These are phyloP conservation scores for Antheraea yamamai DNA, from an alignment of 2,888 invertebrate genomes.

Conservation along the genomic window DNA sequence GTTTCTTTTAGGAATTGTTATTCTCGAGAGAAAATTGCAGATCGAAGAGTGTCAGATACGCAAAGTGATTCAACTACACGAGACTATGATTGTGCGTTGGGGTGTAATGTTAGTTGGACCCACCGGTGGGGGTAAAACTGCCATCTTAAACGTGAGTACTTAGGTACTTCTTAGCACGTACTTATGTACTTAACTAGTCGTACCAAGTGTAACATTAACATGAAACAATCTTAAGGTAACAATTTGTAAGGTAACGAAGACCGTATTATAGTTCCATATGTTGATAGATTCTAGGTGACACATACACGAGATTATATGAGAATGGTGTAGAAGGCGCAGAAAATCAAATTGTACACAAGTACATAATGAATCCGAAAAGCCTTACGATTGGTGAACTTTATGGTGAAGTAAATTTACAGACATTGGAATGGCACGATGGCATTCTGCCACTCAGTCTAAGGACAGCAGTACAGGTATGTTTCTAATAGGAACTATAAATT, in stretches of 20 bases:
- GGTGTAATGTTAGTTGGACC: slow-evolving; percentile 97
- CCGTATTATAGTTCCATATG: background rate
- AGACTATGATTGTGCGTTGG: slow-evolving; percentile 95
- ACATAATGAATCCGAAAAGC: slow-evolving; percentile 94
- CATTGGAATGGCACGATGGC: slow-evolving; percentile 96
- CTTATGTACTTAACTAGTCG: too few relatives aligned
- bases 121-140: slow-evolving; percentile 93
- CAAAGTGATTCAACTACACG: slow-evolving; percentile 93
- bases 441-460: slow-evolving; percentile 84
- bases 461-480: slow-evolving; percentile 69
- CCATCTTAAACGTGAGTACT: slow-evolving; percentile 84
- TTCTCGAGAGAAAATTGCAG: slow-evolving; percentile 84
- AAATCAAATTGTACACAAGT: slow-evolving; percentile 88
- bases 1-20: slow-evolving; percentile 54
- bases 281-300: slow-evolving; percentile 85
- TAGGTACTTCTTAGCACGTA: too few relatives aligned
- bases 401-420: slow-evolving; percentile 91
- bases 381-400: slow-evolving; percentile 94
- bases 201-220: too few relatives aligned
- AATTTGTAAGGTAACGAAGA: background rate
- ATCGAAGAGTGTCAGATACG: slow-evolving; percentile 84
- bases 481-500: too few relatives aligned
- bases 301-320: slow-evolving; percentile 85
- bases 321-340: slow-evolving; percentile 83
- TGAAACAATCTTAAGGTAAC: background rate